Conservation (phyloP, 2,888 invertebrate genomes). For the Erebia palarica region DNA sequence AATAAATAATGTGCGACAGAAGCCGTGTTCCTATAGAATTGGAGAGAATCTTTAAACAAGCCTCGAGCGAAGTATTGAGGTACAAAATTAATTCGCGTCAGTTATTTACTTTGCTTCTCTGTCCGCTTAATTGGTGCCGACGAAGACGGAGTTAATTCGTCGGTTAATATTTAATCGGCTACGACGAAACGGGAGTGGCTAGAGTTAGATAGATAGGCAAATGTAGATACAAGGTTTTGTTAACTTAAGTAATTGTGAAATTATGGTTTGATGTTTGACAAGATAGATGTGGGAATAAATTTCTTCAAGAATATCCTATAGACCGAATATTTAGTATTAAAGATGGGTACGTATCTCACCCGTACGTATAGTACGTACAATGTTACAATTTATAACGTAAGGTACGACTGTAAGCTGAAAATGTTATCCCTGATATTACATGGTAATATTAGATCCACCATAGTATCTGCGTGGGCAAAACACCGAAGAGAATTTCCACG, state of each 20-base stretch:
- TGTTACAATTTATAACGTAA: too few species aligned
- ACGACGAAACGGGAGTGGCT: conserved; percentile 31
- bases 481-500: too few species aligned
- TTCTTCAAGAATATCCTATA: neutral
- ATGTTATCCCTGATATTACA: too few species aligned
- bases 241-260: conserved; percentile 34
- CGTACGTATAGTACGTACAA: too few species aligned
- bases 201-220: conserved; percentile 17
- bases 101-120: conserved; percentile 79
- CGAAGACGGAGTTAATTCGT: conserved; percentile 79
- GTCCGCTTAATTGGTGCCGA: conserved; percentile 79
- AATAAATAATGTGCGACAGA: conserved; percentile 28
- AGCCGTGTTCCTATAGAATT: conserved; percentile 19
- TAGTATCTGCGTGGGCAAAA: too few species aligned
- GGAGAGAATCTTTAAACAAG: conserved; percentile 68
- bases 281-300: neutral
- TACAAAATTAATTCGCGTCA: conserved; percentile 75
- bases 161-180: conserved; percentile 77
- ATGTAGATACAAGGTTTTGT: conserved; percentile 32
- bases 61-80: conserved; percentile 54
- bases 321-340: too few species aligned
- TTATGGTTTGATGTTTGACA: conserved; percentile 9
- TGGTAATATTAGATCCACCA: too few species aligned
- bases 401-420: too few species aligned
- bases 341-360: too few species aligned